phyloP scores from a whole-genome alignment of 2,113 vertebrate genomes.

The Micronycteris hirsuta region DNA sequence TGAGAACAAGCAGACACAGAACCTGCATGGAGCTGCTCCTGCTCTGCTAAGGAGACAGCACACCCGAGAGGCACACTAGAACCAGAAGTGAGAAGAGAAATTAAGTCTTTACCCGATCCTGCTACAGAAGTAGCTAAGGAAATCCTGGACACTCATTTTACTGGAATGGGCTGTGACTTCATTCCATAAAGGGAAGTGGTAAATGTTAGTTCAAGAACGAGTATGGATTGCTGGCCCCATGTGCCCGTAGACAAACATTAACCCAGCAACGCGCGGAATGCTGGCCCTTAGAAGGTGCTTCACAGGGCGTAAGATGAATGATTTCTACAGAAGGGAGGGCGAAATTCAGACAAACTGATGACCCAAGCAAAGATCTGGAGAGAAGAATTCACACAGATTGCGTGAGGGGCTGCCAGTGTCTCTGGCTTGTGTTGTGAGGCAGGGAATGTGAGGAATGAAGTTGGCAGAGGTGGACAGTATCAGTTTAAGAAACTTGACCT shows the following conservation, averaged over 20 bases:
- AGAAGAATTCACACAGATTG: not conserved
- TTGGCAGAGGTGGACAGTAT: not conserved
- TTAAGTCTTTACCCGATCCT: not conserved
- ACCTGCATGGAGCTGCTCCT: not conserved
- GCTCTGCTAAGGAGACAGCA: not conserved
- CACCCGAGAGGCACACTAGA: not conserved
- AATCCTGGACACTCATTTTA: not conserved
- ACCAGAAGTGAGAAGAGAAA: not conserved
- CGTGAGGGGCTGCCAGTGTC: not conserved
- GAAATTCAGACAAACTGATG: not conserved
- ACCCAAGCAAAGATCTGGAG: not conserved
- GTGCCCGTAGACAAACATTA: not conserved
- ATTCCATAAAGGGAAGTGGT: not conserved
- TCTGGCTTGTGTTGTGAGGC: not conserved
- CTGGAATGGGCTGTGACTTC: not conserved
- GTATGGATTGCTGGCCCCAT: not conserved
- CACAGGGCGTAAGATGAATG: not conserved
- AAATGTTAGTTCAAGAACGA: not conserved
- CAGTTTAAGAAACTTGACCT: not conserved
- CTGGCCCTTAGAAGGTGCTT: not conserved
- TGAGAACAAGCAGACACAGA: not conserved
- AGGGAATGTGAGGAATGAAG: not conserved
- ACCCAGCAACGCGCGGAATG: not conserved
- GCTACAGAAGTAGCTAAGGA: not conserved
- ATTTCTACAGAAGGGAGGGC: not conserved